These are phyloP conservation scores for Panopea generosa DNA, from an alignment of 2,888 invertebrate genomes.

Conservation along the genomic window DNA sequence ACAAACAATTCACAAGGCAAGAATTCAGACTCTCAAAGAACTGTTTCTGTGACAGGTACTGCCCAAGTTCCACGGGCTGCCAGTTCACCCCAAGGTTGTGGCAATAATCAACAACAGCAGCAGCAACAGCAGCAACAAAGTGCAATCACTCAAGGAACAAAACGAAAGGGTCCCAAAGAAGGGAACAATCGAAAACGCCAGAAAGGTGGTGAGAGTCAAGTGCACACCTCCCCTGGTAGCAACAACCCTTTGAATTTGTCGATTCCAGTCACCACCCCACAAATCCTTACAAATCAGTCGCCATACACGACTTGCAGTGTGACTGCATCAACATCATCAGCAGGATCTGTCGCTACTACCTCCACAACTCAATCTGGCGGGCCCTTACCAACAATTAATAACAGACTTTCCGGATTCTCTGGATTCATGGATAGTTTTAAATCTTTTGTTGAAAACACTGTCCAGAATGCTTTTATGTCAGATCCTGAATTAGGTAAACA, in stretches of 20 bases:
- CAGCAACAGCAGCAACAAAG: constrained; percentile 46
- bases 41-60: constrained; percentile 60
- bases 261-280: constrained; percentile 79
- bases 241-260: constrained; percentile 60
- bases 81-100: constrained; percentile 62
- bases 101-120: constrained; percentile 38
- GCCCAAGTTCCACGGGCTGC: constrained; percentile 57
- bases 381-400: constrained; percentile 51
- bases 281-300: constrained; percentile 77
- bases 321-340: constrained; percentile 50
- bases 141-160: constrained; percentile 61
- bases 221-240: constrained; percentile 32
- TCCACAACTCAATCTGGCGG: constrained; percentile 85
- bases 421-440: constrained; percentile 83
- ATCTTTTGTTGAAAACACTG: constrained; percentile 84
- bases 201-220: constrained; percentile 59
- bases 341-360: constrained; percentile 76
- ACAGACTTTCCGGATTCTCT: constrained; percentile 47
- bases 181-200: constrained; percentile 69
- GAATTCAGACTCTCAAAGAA: constrained; percentile 56
- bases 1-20: constrained; percentile 63
- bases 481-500: constrained; percentile 71
- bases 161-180: constrained; percentile 73
- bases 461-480: constrained; percentile 81
- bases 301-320: constrained; percentile 75